phyloP scores from a whole-genome alignment of 2,113 vertebrate genomes.

The Nerophis ophidion region DNA sequence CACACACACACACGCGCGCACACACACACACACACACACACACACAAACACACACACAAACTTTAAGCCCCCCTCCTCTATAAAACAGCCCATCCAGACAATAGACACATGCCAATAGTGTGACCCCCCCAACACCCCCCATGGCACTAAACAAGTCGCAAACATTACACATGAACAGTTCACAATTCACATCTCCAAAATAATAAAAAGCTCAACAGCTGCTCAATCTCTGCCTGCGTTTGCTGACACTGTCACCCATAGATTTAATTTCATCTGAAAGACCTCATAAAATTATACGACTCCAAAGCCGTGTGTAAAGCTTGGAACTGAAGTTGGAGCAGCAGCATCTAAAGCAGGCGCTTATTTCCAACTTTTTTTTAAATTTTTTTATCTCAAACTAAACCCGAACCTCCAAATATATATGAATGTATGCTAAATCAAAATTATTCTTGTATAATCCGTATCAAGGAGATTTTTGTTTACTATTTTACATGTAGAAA shows the following conservation, averaged over 20 bases:
- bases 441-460: too few relatives aligned
- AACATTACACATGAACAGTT: slow-evolving; percentile 33
- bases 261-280: slow-evolving; percentile 33
- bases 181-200: slow-evolving; percentile 38
- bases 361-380: background rate
- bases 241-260: background rate
- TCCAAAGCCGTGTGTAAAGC: slow-evolving; percentile 21
- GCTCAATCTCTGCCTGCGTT: slow-evolving; percentile 19
- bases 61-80: slow-evolving; percentile 42
- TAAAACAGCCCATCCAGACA: slow-evolving; percentile 55
- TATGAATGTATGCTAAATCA: too few relatives aligned
- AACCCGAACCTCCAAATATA: too few relatives aligned
- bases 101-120: slow-evolving; percentile 68
- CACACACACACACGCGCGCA: slow-evolving; percentile 27
- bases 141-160: slow-evolving; percentile 42
- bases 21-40: slow-evolving; percentile 29
- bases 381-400: too few relatives aligned
- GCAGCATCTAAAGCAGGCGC: background rate
- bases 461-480: too few relatives aligned
- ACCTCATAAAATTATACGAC: slow-evolving; percentile 25
- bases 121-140: slow-evolving; percentile 33
- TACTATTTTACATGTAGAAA: too few relatives aligned
- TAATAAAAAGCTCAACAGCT: slow-evolving; percentile 32
- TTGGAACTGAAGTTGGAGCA: slow-evolving; percentile 34
- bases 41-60: slow-evolving; percentile 25